phyloP scores from a whole-genome alignment of 2,797 vertebrate species.

The Catostomus latipinnis region DNA sequence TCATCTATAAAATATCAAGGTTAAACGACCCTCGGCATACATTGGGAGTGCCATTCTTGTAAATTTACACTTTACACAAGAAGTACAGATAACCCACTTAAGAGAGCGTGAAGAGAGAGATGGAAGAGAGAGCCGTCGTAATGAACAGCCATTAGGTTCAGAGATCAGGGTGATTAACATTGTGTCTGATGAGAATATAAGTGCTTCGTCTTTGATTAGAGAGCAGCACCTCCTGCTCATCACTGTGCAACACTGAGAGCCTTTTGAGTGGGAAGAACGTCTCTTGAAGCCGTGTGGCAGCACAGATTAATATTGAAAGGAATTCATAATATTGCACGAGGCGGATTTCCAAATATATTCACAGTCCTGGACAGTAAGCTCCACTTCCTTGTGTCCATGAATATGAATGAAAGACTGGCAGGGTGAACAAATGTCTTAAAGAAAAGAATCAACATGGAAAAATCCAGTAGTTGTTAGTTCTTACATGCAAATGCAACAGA shows the following conservation, averaged over 20 bases:
- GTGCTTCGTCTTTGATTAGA: constrained; percentile 52
- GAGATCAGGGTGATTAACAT: constrained; percentile 37
- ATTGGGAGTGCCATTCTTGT: constrained; percentile 8
- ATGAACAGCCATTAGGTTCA: constrained; percentile 51
- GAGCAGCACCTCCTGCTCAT: constrained; percentile 39
- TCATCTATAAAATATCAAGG: not conserved
- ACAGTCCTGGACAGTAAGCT: constrained; percentile 63
- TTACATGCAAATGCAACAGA: not conserved
- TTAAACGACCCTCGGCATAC: not conserved
- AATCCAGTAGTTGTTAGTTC: not conserved
- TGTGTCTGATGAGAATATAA: constrained; percentile 33
- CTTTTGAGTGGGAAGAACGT: constrained; percentile 53
- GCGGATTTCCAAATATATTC: constrained; percentile 70
- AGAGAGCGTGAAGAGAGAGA: constrained; percentile 27
- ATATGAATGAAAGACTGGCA: constrained; percentile 66
- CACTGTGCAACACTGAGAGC: constrained; percentile 6
- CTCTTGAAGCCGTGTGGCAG: constrained; percentile 59
- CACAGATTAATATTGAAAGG: constrained; percentile 68
- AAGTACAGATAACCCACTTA: constrained; percentile 15
- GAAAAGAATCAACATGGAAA: constrained; percentile 30
- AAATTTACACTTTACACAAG: constrained; percentile 17
- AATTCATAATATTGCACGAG: constrained; percentile 63
- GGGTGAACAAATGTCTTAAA: constrained; percentile 58
- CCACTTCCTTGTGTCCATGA: constrained; percentile 59
- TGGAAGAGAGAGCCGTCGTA: constrained; percentile 20